These are phyloP conservation scores for Macroramphosus scolopax DNA, from an alignment of 2,797 vertebrate genomes.

Conservation along the genomic window DNA sequence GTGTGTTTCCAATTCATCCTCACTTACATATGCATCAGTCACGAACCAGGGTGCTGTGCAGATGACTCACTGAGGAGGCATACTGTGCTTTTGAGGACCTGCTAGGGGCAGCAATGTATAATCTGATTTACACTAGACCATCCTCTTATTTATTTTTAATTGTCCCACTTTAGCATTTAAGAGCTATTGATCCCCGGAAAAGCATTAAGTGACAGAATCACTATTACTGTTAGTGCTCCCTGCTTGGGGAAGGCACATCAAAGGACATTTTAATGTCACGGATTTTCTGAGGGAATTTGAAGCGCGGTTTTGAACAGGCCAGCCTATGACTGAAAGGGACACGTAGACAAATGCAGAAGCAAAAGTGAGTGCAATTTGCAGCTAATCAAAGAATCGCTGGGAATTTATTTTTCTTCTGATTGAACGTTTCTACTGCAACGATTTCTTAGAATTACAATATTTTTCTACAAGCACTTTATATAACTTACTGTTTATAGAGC, in stretches of 20 bases:
- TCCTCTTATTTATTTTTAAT: slow-evolving; percentile 98
- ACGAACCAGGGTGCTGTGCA: slow-evolving; percentile 74
- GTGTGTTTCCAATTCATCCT: slow-evolving; percentile 68
- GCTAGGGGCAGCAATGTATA: slow-evolving; percentile 80
- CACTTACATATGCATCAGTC: slow-evolving; percentile 82
- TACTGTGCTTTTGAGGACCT: slow-evolving; percentile 86
- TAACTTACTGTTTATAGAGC: too few species aligned
- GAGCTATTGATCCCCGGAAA: slow-evolving; percentile 98
- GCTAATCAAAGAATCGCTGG: slow-evolving; percentile 92
- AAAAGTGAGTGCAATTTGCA: slow-evolving; percentile 93
- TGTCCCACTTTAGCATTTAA: slow-evolving; percentile 99
- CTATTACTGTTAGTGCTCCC: slow-evolving; percentile 98
- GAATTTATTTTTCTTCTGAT: slow-evolving; percentile 87
- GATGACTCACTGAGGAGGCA: slow-evolving; percentile 79
- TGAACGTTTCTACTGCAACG: slow-evolving; percentile 85
- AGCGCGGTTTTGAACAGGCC: slow-evolving; percentile 85
- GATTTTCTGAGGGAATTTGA: slow-evolving; percentile 99
- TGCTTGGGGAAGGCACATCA: slow-evolving; percentile 98
- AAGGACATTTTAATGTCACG: slow-evolving; percentile 99
- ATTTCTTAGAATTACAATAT: slow-evolving; percentile 87
- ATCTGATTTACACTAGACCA: slow-evolving; percentile 86
- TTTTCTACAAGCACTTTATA: too few species aligned
- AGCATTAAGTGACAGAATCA: slow-evolving; percentile 97
- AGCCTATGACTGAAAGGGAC: slow-evolving; percentile 99
- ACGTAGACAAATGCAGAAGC: slow-evolving; percentile 92